A percentile compares a stretch with the other conserved stretches of the same genome.
phyloP scores from a whole-genome alignment of 2,113 vertebrate species.

The Uria lomvia region DNA sequence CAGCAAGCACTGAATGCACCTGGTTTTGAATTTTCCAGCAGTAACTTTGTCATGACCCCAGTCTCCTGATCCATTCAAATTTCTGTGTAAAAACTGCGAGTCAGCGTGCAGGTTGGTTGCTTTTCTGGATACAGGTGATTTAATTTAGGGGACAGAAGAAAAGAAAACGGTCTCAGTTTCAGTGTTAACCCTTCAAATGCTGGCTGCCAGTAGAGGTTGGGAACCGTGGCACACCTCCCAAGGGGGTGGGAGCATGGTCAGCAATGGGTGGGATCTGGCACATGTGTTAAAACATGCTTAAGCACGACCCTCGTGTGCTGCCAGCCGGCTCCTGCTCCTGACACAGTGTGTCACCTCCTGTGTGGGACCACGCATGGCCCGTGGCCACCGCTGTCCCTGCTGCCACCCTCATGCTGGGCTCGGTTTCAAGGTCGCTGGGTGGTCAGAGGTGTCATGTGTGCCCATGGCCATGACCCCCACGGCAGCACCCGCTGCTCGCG shows the following conservation, averaged over 20 bases:
- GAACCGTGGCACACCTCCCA: background rate
- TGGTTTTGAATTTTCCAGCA: background rate
- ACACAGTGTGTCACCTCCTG: fast-evolving
- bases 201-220: background rate
- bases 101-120: background rate
- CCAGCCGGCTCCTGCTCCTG: background rate
- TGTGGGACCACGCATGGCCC: fast-evolving
- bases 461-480: background rate
- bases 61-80: background rate
- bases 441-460: background rate
- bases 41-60: background rate
- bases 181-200: background rate
- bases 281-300: background rate
- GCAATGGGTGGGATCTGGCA: background rate
- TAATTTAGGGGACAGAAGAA: background rate
- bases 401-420: background rate
- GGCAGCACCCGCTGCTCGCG: background rate
- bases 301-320: fast-evolving
- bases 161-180: background rate
- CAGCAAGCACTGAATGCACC: background rate
- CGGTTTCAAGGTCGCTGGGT: fast-evolving
- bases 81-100: background rate
- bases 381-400: background rate
- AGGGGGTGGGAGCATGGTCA: fast-evolving
- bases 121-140: background rate